Evolutionary conservation across 2,888 invertebrate species (phyloP).

Genomic region (Allolobophora icterica): DNA sequence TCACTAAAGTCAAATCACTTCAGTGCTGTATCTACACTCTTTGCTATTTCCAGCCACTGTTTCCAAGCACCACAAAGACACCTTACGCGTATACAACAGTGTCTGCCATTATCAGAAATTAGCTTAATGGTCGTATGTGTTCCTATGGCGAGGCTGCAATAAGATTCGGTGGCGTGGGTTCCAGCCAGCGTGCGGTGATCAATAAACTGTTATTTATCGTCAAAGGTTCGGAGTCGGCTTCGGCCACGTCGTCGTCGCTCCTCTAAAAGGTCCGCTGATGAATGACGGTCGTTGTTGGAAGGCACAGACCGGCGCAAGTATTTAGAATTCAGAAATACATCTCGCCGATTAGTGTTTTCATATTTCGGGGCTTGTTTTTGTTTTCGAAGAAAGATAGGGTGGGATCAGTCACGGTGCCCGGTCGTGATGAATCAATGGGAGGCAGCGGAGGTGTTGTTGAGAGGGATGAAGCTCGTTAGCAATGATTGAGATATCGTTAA

Average conservation of each 20-base stretch:
- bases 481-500: not conserved
- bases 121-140: not conserved
- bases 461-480: not conserved
- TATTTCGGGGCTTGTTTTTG: not conserved
- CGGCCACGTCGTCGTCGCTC: too few relatives aligned
- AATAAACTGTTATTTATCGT: not conserved
- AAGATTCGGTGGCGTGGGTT: not conserved
- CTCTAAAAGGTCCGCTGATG: too few relatives aligned
- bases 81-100: not conserved
- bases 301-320: not conserved
- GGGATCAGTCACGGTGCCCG: not conserved
- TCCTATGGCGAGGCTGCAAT: not conserved
- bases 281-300: too few relatives aligned
- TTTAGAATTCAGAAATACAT: not conserved
- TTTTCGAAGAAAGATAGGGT: not conserved
- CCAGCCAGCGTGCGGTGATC: not conserved
- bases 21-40: not conserved
- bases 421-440: not conserved
- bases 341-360: not conserved
- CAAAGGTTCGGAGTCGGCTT: not conserved
- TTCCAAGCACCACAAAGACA: not conserved
- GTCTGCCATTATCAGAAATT: slow-evolving; percentile 14
- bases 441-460: not conserved
- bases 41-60: too few relatives aligned
- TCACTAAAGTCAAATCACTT: not conserved